phyloP scores from a whole-genome alignment of 2,113 vertebrate genomes.

The Vicugna pacos region DNA sequence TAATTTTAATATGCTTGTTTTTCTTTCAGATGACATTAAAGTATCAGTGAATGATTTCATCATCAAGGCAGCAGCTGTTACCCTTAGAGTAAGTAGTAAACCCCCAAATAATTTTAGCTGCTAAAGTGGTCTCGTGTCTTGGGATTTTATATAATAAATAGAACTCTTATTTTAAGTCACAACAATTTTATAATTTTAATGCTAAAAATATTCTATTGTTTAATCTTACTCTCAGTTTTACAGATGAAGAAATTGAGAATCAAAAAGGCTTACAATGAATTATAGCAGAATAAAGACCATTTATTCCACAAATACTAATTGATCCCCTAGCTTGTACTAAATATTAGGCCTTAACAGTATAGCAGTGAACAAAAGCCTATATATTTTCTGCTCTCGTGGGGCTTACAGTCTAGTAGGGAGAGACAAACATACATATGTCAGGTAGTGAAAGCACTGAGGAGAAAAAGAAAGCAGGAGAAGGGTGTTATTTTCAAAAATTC shows the following conservation, averaged over 20 bases:
- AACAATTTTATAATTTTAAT: slow-evolving; percentile 13
- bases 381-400: background rate
- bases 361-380: background rate
- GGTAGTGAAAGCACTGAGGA: background rate
- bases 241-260: background rate
- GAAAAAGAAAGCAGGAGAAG: background rate
- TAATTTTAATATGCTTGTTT: slow-evolving; percentile 78
- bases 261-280: background rate
- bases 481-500: background rate
- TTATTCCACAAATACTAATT: background rate
- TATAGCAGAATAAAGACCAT: background rate
- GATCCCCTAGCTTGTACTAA: background rate
- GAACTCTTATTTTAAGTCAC: slow-evolving; percentile 34
- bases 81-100: slow-evolving; percentile 94
- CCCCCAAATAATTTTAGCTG: slow-evolving; percentile 21
- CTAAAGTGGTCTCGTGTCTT: background rate
- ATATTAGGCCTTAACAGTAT: background rate
- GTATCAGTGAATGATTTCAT: slow-evolving; percentile 99
- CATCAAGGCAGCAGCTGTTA: slow-evolving; percentile 96
- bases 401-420: background rate
- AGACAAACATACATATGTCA: background rate
- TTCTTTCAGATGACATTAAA: slow-evolving; percentile 93
- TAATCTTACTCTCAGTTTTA: slow-evolving; percentile 6
- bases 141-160: slow-evolving; percentile 2
- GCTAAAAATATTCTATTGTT: background rate